Evolutionary conservation across 2,797 vertebrate species (phyloP), one percentile per base, ranked within the genome.

Genomic region (Gobio occitaniae): DNA sequence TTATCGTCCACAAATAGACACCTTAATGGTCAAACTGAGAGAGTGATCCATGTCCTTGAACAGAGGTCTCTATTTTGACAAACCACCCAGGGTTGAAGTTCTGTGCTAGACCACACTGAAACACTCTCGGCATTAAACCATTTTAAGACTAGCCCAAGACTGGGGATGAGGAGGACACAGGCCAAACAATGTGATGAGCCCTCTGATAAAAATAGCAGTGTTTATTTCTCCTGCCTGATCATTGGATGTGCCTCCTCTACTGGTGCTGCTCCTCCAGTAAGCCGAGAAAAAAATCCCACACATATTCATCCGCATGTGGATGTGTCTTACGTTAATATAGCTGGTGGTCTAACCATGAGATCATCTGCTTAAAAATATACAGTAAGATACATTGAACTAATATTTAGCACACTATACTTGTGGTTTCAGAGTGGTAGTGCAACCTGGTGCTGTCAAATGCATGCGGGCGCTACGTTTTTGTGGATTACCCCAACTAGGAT

Each of bases 71-170:
- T 77, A 70, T 88, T 91, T 89, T 90, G 87, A 88, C 89, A 91
- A 89, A 89, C 74, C 80, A 63, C 54, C 70, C 77, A 70, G 76
- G 29, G 83, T 83, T 88, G 71, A 87, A 84, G 71, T 85, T 87
- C 90, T 91, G 87, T 87, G 71, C 87, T 87, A 84, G 90, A 91
- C 91, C 92, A 93, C 92, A 91, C 91, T 92, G 90, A 93, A 92
- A 85, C 91, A 86, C 74, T 70, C 61, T 69, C 16, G 16, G 47
- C 54, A 38, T 44, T 25, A 66, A 59, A 70, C 21, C 32, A 70
- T 88, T 87, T 86, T 63, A 38, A 29, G 36, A 82, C 79, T 82
- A 71, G 56, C 68, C 10, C 38, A 65, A 72, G 74, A 17, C 9
- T 59, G 38, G 70, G 63, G 56, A 44, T 32, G 32, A 88, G 84